These are phyloP conservation scores for Jacana jacana DNA, from an alignment of 2,113 vertebrate species.

Conservation along the genomic window DNA sequence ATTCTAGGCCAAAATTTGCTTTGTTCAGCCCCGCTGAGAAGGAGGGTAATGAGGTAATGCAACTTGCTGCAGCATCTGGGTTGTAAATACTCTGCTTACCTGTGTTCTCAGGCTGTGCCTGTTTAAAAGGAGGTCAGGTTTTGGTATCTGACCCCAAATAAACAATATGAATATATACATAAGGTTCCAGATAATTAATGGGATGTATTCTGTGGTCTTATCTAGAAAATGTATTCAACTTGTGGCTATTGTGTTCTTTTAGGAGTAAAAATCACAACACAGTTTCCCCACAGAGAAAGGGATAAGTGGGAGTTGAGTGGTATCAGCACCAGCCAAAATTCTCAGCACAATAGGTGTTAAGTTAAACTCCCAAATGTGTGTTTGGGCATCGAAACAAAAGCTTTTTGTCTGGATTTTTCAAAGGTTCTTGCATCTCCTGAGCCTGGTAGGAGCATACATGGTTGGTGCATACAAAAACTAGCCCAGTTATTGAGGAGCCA, in stretches of 20 bases:
- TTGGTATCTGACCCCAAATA: constrained; percentile 53
- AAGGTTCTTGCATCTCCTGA: not conserved
- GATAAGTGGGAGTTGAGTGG: not conserved
- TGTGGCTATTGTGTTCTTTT: constrained; percentile 12
- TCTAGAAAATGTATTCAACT: constrained; percentile 27
- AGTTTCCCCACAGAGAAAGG: not conserved
- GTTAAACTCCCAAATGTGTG: not conserved
- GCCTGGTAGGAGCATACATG: not conserved
- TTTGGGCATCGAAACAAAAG: constrained; percentile 19
- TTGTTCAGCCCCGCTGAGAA: not conserved
- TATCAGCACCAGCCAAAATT: constrained; percentile 14
- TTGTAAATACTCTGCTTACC: not conserved
- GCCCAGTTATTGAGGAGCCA: not conserved
- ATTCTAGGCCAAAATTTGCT: not conserved
- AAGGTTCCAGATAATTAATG: constrained; percentile 33
- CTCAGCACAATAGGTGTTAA: not conserved
- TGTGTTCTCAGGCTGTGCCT: not conserved
- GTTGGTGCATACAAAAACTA: not conserved
- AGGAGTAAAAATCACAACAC: not conserved
- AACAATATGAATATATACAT: constrained; percentile 25
- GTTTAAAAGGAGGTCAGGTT: constrained; percentile 40
- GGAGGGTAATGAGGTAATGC: not conserved
- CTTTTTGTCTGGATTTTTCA: not conserved
- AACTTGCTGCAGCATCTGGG: not conserved
- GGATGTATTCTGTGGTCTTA: constrained; percentile 10